Percentiles rank a stretch among this genome's conserved stretches.
These are phyloP conservation scores for Gambusia affinis DNA, from an alignment of 2,113 vertebrate species.

Conservation along the genomic window DNA sequence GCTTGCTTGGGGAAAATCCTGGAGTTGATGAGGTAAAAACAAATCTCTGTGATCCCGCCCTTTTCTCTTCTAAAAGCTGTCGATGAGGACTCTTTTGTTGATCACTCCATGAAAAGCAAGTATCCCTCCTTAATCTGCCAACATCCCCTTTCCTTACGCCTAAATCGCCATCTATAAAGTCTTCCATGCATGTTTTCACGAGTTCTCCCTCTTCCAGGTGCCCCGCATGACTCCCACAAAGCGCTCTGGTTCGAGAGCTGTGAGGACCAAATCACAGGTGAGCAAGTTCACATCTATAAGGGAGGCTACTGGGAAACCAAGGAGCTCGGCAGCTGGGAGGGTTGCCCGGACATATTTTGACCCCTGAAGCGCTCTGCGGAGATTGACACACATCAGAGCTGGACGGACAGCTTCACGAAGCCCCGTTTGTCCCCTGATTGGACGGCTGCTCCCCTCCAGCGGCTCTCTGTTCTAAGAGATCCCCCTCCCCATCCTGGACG, in stretches of 20 bases:
- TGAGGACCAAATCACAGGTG: conserved; percentile 87
- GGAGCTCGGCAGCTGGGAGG: conserved; percentile 86
- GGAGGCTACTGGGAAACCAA: conserved; percentile 94
- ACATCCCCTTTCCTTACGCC: background rate
- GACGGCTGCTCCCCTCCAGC: conserved; percentile 32
- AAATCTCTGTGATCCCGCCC: conserved; percentile 48
- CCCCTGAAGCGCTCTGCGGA: conserved; percentile 40
- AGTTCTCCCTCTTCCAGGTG: conserved; percentile 66
- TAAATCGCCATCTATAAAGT: background rate
- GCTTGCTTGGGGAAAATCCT: conserved; percentile 34
- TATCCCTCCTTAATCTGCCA: conserved; percentile 51
- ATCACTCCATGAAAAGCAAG: conserved; percentile 81
- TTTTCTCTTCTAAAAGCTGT: conserved; percentile 77
- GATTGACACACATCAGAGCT: conserved; percentile 32
- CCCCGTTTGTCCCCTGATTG: conserved; percentile 8
- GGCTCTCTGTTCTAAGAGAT: conserved; percentile 76
- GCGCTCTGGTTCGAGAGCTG: conserved; percentile 90
- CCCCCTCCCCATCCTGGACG: conserved; percentile 3
- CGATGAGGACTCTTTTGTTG: conserved; percentile 80
- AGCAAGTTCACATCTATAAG: conserved; percentile 87
- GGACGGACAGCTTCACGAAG: conserved; percentile 23
- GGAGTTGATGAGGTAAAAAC: conserved; percentile 44
- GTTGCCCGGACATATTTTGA: conserved; percentile 90
- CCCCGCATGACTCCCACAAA: conserved; percentile 85
- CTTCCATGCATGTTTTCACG: background rate